Conservation (phyloP, 2,113 vertebrate species). For the Thinocorus orbignyianus region DNA sequence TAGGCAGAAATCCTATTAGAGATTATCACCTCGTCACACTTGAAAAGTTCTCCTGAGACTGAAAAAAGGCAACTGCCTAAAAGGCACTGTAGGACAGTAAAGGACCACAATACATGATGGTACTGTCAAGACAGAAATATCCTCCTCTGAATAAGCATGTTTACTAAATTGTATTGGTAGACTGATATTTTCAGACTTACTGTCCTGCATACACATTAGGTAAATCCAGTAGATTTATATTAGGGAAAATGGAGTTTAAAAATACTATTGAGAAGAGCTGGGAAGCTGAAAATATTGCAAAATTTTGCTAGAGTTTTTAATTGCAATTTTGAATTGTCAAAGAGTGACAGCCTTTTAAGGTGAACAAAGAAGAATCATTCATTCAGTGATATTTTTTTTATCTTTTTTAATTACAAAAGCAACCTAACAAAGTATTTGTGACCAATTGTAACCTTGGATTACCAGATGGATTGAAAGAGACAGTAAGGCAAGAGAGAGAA, state of each 20-base stretch:
- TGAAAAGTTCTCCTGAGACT: constrained; percentile 30
- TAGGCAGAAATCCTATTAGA: constrained; percentile 54
- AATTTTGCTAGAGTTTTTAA: background rate
- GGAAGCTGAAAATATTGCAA: background rate
- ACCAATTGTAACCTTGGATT: constrained; percentile 16
- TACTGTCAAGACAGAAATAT: constrained; percentile 4
- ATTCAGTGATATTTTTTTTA: background rate
- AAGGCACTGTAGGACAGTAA: constrained; percentile 23
- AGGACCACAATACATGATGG: background rate
- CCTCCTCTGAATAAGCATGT: background rate
- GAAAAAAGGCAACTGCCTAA: background rate
- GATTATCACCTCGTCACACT: constrained; percentile 51
- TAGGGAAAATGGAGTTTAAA: background rate
- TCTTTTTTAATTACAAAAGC: background rate
- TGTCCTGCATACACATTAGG: background rate
- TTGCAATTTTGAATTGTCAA: background rate
- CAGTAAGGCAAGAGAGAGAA: constrained; percentile 25
- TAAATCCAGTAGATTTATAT: background rate
- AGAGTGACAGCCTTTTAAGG: background rate
- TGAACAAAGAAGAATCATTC: background rate
- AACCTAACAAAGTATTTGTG: constrained; percentile 12
- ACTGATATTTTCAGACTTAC: background rate
- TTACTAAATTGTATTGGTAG: background rate
- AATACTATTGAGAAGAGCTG: background rate
- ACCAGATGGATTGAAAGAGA: constrained; percentile 50